Evolutionary conservation across 2,888 invertebrate species (phyloP), one percentile per base, ranked within the genome.

Genomic region (Calameuta idolon): DNA sequence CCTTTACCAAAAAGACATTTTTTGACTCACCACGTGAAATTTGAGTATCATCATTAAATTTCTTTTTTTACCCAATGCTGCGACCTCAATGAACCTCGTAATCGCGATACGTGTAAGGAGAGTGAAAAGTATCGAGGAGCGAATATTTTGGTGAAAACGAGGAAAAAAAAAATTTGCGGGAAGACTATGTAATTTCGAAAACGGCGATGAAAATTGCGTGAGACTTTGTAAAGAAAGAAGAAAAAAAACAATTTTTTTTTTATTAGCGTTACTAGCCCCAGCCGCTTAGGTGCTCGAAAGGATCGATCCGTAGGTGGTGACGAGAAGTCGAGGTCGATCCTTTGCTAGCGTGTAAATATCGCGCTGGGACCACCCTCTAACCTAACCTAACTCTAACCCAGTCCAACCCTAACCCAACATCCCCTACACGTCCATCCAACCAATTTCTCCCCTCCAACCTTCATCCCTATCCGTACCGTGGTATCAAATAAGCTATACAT

Each of bases 401-500:
- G 15, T 15, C 40, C 40, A 40, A 15, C 40, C 40, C 40, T 15
- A 15, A 40, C 15, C 40, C 40, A 40, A 40, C 15, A 40, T 40
- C 40, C 40, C 40, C 5, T 40, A 40, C 15, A 40, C 15, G 15
- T 40, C 15, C 40, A 40, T 40, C 40, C 40, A 15, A 40, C 40
- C 40, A 40, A 40, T 40, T 40, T 5, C 40, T 40, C 15, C 40
- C 40, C 40, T 40, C 15, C 40, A 40, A 1, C 15, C 40, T 40
- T 40, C 40, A 40, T 15, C 40, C 40, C 40, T 40, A 40, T 40
- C 40, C 40, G 40, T 40, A 40, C 40, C 31, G 37, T 33, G 40
- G 15, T 89, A 88, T 87, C 77, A 80, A 71, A 82, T 90, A 89
- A 90, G 89, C 81, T 85, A 85, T 89, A 88, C 88, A 85, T 89